A percentile compares a stretch with the other conserved stretches of the same genome.
Evolutionary conservation across 2,113 vertebrate species (phyloP).

Genomic region (Nothobranchius kuhntae): DNA sequence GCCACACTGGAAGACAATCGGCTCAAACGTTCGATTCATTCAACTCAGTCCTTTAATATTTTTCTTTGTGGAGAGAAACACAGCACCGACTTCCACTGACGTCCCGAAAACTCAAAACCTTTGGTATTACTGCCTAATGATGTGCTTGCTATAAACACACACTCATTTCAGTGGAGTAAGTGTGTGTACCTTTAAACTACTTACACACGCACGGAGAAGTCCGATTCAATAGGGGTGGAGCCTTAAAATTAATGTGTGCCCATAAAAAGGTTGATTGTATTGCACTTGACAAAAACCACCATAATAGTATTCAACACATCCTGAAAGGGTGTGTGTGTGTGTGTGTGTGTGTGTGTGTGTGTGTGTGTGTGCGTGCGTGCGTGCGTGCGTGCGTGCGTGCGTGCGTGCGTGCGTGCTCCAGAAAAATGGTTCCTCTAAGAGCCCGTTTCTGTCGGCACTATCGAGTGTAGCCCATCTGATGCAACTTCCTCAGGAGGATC

Average conservation of each 20-base stretch:
- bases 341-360: no score
- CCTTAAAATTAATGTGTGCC: conserved; percentile 10
- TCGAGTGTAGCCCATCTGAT: conserved; percentile 71
- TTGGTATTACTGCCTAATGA: conserved; percentile 46
- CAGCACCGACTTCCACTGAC: neutral
- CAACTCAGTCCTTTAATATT: conserved; percentile 8
- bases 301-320: conserved; percentile 4
- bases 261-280: conserved; percentile 48
- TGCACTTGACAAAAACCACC: conserved; percentile 53
- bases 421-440: conserved; percentile 8
- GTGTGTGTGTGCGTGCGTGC: no score
- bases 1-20: neutral
- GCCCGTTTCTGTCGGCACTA: conserved; percentile 33
- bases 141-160: neutral
- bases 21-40: conserved; percentile 1
- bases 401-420: no score
- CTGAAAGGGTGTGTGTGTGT: conserved; percentile 40
- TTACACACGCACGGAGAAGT: conserved; percentile 4
- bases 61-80: conserved; percentile 9
- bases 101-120: conserved; percentile 37
- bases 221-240: conserved; percentile 3
- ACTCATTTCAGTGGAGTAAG: neutral
- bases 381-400: no score
- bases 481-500: conserved; percentile 88
- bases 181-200: conserved; percentile 6